Conservation (phyloP, 2,113 vertebrate genomes). For the Emberiza fucata region DNA sequence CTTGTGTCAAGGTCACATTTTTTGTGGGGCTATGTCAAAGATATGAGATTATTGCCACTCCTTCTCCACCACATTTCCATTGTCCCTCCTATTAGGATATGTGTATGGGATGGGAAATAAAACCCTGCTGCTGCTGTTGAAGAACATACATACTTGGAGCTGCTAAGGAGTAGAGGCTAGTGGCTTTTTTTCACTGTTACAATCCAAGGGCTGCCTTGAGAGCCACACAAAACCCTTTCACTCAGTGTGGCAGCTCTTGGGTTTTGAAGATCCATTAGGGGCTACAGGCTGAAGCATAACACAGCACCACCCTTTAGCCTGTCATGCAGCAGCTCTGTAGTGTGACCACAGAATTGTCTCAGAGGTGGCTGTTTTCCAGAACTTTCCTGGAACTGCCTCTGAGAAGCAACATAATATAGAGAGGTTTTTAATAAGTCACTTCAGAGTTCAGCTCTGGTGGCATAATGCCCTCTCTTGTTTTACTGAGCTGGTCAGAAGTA, state of each 20-base stretch:
- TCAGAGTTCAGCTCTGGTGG: background rate
- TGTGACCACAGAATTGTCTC: background rate
- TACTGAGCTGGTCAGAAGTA: background rate
- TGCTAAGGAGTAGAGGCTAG: background rate
- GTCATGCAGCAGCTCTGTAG: background rate
- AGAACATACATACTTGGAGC: background rate
- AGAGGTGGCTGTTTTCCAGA: background rate
- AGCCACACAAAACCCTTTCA: background rate
- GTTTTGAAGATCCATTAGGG: background rate
- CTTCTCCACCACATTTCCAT: background rate
- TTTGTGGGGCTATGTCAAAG: background rate
- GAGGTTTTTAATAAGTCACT: background rate
- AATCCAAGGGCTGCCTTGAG: background rate
- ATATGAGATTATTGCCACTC: background rate
- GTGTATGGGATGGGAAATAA: background rate
- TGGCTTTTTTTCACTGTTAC: background rate
- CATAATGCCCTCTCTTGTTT: background rate
- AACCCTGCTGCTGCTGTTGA: background rate
- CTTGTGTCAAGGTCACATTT: background rate
- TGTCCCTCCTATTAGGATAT: background rate
- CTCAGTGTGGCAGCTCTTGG: background rate
- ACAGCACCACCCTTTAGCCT: background rate
- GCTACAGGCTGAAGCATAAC: background rate
- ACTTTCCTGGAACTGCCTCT: background rate
- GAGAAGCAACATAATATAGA: background rate